Base-by-base conservation (phyloP, 2,113 vertebrate species). In the Ranitomeya imitator region DNA sequence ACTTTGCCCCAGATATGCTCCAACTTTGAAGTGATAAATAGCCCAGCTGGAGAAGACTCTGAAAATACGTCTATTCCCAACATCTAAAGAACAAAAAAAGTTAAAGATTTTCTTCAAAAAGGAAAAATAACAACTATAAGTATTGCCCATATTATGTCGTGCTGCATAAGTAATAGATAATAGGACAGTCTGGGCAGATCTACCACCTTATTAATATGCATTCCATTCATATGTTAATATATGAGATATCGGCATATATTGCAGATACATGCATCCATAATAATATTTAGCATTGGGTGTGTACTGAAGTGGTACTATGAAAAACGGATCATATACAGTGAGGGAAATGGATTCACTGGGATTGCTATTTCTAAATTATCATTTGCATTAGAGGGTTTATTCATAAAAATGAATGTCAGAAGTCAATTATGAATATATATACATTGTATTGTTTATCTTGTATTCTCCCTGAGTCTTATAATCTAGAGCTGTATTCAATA, bases 1-100 rank as follows among this genome's bases (percentile, higher is more conserved):
- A 84, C 82, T 71, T 84, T 84, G 63, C 82, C 82, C 82, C 82
- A 84, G 82, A 71, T 84, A n/a, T 84, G 82, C 81, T 84, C 63
- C 31, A 67, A 57, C 51, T 69, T 84, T 84, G 63, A 84, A 69
- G 63, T 84, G 82, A 84, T 84, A 84, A 84, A 84, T 71, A 69
- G 67, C 63, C 65, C 55, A 71, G 63, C n/a, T 83, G 59, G 60
- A 83, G 51, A 65, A n/a, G 60, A 83, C 37, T 83, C 18, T 61
- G n/a, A 83, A 81, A 83, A 83, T 60, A 83, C n/a, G 31, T 23
- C 37, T 83, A 52, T 60, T 60, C 60, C 23, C 31, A 18, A 80
- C n/a, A 59, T 80, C 78, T 80, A 31, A 31, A n/a, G 21, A 80
- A 60, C 12, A 18, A 57, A 79, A 79, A 79, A 26, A 26, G 37